phyloP scores from a whole-genome alignment of 2,888 invertebrate species.

The Brenthis ino region DNA sequence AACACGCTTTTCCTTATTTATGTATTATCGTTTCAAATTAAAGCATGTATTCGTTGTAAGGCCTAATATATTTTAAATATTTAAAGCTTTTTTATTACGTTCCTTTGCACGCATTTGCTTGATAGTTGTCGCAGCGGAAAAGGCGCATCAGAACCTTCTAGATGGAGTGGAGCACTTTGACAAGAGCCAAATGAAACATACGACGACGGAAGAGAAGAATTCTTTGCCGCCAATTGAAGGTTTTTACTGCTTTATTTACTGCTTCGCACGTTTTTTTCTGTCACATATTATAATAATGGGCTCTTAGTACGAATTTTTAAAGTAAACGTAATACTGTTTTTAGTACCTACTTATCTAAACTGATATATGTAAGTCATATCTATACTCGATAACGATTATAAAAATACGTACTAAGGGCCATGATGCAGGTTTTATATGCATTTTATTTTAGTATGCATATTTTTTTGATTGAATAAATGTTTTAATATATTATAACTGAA shows the following conservation, averaged over 20 bases:
- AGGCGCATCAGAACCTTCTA: conserved; percentile 86
- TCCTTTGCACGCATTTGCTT: conserved; percentile 71
- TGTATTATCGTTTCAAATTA: conserved; percentile 16
- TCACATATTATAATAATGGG: not conserved
- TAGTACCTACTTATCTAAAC: no score
- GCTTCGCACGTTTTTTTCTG: conserved; percentile 36
- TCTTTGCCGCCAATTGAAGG: conserved; percentile 88
- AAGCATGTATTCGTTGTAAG: conserved; percentile 27
- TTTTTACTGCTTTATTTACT: conserved; percentile 55
- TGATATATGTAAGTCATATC: no score
- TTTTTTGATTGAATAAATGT: no score
- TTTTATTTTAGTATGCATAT: no score
- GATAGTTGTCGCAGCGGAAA: conserved; percentile 87
- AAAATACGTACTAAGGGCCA: no score
- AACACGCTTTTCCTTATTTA: conserved; percentile 36
- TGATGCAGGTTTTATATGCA: no score
- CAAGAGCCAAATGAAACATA: conserved; percentile 87
- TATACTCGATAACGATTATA: no score
- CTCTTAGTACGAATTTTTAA: no score
- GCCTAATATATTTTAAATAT: conserved; percentile 25
- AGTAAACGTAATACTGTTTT: no score
- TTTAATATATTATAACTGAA: no score
- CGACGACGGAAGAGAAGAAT: conserved; percentile 88
- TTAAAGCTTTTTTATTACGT: conserved; percentile 50
- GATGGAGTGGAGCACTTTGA: conserved; percentile 88